Base-by-base conservation (phyloP, 2,888 invertebrate genomes). In the Parnassius glacialis region DNA sequence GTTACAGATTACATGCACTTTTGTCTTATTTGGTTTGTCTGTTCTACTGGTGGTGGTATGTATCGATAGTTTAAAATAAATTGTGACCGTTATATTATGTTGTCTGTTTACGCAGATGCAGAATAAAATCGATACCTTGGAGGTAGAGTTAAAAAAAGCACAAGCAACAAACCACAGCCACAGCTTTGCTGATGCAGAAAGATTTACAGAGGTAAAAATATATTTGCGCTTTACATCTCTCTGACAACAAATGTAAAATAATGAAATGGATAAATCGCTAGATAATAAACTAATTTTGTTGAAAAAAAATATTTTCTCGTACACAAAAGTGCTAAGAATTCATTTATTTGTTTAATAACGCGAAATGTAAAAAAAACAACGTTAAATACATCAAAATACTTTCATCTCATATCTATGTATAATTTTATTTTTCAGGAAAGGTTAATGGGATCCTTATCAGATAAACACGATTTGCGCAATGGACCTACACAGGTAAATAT, bases 81-180 rank as follows among this genome's bases (percentile, higher is more conserved):
- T 62, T 62, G 61, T 70, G 57, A 53, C 65, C 64, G 34, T 61
- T 63, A 58, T 58, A 2, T 61, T 58, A 2, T 61, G 25, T 52
- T 41, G 7, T 48, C 2, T 48, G 16, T 48, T 43, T 43, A 59
- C 57, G 50, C 79, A 93, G 93, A 87, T 93, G 84, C 92, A 92
- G 79, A 84, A 84, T 56, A 92, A 92, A 80, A 88, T 92, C 73
- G 84, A 85, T 61, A 74, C 88, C 12, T 78, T 93, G 66, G 88
- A 93, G 77, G 76, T 74, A 34, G 89, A 92, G 72, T 72, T 93
- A 69, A 79, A 83, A 61, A 84, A 89, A 64, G 76, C 78, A 70
- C 80, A 78, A 66, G 71, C 74, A 47, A 76, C 74, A 65, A 79
- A 79, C 62, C 83, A 84, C 72, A 85, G 75, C 64, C 83, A 81